phyloP scores from a whole-genome alignment of 2,888 invertebrate species.

The Andrena haemorrhoa region DNA sequence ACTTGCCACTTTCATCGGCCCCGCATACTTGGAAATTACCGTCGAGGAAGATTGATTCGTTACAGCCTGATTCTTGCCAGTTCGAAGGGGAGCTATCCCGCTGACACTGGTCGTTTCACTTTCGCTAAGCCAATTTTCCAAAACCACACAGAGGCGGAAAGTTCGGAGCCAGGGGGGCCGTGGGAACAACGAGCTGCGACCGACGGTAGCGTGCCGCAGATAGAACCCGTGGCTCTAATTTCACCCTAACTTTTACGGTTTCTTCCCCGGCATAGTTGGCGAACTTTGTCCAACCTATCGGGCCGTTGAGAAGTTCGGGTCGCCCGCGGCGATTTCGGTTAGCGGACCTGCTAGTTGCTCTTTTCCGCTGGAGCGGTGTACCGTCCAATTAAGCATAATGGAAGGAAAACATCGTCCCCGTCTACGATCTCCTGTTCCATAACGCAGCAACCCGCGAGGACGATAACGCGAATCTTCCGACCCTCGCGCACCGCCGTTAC shows the following conservation, averaged over 20 bases:
- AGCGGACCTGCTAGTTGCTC: background rate
- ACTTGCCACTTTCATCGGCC: background rate
- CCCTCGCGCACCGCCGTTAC: conserved; percentile 14
- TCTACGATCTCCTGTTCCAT: background rate
- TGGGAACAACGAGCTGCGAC: conserved; percentile 50
- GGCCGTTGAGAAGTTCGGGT: conserved; percentile 40
- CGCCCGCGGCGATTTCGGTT: conserved; percentile 40
- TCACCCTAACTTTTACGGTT: conserved; percentile 67
- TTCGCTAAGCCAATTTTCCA: conserved; percentile 64
- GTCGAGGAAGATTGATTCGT: background rate
- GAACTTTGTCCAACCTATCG: conserved; percentile 60
- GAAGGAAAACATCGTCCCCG: conserved; percentile 53
- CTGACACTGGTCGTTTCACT: conserved; percentile 58
- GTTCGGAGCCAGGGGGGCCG: conserved; percentile 42
- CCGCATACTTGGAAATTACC: background rate
- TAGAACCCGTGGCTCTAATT: conserved; percentile 60
- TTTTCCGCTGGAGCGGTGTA: conserved; percentile 20
- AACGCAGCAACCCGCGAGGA: conserved; percentile 28
- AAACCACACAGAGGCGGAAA: conserved; percentile 60
- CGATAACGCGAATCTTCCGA: conserved; percentile 47
- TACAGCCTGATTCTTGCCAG: background rate
- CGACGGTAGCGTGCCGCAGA: background rate
- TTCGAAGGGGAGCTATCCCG: background rate
- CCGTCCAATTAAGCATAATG: conserved; percentile 62
- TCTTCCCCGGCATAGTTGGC: conserved; percentile 57